phyloP scores from a whole-genome alignment of 2,113 vertebrate genomes.

The Pelobates fuscus region DNA sequence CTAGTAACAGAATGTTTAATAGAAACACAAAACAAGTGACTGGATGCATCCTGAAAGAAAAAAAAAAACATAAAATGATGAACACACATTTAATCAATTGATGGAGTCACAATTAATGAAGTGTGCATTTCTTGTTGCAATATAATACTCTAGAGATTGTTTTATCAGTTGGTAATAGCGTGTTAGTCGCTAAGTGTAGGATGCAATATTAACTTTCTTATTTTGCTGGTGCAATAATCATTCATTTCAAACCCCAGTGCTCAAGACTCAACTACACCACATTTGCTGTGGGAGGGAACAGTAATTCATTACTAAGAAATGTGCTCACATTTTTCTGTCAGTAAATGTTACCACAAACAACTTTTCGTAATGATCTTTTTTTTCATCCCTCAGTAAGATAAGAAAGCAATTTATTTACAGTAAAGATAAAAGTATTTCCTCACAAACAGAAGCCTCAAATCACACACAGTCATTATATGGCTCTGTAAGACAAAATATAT shows the following conservation, averaged over 20 bases:
- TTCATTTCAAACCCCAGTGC: conserved; percentile 37
- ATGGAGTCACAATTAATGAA: conserved; percentile 44
- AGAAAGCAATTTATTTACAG: background rate
- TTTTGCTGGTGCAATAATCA: conserved; percentile 46
- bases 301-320: conserved; percentile 20
- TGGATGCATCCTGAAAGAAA: conserved; percentile 9
- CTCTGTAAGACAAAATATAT: too few species aligned
- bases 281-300: conserved; percentile 8
- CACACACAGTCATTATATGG: too few species aligned
- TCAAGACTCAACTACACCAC: conserved; percentile 9
- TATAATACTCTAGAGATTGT: conserved; percentile 28
- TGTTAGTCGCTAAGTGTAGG: conserved; percentile 33
- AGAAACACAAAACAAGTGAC: conserved; percentile 15
- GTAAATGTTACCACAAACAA: conserved; percentile 14
- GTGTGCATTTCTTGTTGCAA: conserved; percentile 40
- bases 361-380: conserved; percentile 20
- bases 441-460: too few species aligned
- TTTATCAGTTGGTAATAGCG: conserved; percentile 43
- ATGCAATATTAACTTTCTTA: conserved; percentile 37
- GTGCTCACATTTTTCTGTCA: background rate
- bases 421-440: background rate
- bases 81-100: conserved; percentile 32
- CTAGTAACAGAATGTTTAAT: conserved; percentile 15
- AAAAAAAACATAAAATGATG: conserved; percentile 39
- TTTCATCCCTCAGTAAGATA: conserved; percentile 8